Conservation (phyloP, 2,113 vertebrate genomes). For the cattle (Bos taurus) region DNA sequence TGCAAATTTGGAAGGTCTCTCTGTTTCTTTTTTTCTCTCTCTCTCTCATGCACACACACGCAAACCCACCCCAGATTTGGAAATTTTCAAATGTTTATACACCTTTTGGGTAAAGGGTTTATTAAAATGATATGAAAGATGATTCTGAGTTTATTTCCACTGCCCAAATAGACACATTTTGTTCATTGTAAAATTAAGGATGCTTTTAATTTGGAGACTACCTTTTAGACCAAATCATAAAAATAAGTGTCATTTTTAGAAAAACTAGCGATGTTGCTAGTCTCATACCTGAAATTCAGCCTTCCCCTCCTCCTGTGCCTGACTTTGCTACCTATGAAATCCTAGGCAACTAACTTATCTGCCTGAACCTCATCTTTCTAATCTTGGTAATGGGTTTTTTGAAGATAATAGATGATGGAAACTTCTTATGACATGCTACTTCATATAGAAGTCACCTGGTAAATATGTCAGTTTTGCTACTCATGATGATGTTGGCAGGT, state of each 20-base stretch:
- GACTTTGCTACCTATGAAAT: background rate
- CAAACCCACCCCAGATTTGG: background rate
- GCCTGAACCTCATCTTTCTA: background rate
- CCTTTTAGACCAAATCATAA: background rate
- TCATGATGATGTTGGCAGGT: background rate
- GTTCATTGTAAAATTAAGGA: background rate
- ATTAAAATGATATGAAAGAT: background rate
- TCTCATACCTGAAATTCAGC: background rate
- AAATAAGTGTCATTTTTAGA: background rate
- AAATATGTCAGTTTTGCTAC: background rate
- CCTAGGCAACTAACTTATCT: background rate
- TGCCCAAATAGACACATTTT: background rate
- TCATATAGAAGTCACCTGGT: background rate
- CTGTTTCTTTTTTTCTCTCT: background rate
- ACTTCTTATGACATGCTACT: background rate
- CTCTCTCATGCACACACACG: background rate
- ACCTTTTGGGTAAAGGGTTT: background rate
- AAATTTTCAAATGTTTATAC: background rate
- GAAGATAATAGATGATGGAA: background rate
- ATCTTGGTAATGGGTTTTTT: background rate
- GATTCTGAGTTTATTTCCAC: background rate
- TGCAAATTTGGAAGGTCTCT: background rate
- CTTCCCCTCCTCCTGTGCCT: background rate
- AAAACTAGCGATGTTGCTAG: background rate
- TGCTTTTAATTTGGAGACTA: background rate